A percentile compares a stretch with the other conserved stretches of the same genome.
Conservation (phyloP, 2,113 vertebrate species). For the Brachypodius melanocephalos region DNA sequence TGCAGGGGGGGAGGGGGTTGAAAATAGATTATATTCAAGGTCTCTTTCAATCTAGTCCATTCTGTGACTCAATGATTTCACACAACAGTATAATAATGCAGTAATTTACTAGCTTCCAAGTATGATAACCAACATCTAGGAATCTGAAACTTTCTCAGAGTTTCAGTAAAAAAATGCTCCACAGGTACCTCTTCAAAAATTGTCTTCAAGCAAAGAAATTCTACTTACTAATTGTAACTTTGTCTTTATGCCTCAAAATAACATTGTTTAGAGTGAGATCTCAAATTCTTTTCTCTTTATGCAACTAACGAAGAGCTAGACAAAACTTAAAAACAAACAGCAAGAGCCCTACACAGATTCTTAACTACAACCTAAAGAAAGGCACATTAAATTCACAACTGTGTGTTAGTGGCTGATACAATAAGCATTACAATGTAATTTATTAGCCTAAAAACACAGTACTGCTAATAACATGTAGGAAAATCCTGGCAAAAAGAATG, state of each 20-base stretch:
- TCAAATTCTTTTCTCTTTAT: conserved; percentile 88
- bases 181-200: neutral
- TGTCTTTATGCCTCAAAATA: conserved; percentile 87
- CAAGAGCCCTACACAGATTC: neutral
- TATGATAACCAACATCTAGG: neutral
- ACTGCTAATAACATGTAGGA: neutral
- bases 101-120: neutral
- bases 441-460: neutral
- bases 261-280: conserved; percentile 88
- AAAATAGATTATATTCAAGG: neutral
- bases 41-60: neutral
- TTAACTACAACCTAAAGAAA: neutral
- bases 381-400: neutral
- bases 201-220: neutral
- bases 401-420: neutral
- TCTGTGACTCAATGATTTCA: neutral
- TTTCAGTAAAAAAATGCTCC: neutral
- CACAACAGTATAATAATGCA: neutral
- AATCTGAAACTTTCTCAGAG: neutral
- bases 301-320: conserved; percentile 85
- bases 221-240: conserved; percentile 87
- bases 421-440: neutral
- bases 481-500: neutral
- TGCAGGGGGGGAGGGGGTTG: neutral
- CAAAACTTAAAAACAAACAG: conserved; percentile 78